Conservation (phyloP, 2,888 invertebrate genomes). For the Sinohyriopsis cumingii region DNA sequence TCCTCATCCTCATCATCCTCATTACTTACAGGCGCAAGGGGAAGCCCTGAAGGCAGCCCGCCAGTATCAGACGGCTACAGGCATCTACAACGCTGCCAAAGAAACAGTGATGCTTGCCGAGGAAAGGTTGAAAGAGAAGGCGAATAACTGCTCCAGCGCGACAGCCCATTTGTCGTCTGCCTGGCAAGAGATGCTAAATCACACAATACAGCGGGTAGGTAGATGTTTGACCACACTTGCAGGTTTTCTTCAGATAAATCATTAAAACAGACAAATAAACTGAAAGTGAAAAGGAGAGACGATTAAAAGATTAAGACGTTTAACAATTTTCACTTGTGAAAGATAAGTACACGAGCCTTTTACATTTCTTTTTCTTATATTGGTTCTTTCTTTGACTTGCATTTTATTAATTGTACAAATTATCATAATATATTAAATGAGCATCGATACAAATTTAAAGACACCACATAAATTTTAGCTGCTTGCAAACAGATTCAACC, state of each 20-base stretch:
- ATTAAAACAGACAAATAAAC: too few relatives aligned
- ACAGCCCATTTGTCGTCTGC: constrained; percentile 92
- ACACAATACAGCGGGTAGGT: constrained; percentile 90
- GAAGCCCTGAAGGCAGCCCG: constrained; percentile 94
- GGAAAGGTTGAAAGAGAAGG: constrained; percentile 79
- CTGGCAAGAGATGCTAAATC: constrained; percentile 98
- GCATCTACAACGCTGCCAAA: constrained; percentile 92
- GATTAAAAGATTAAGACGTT: background rate
- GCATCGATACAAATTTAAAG: too few relatives aligned
- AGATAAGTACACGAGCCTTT: background rate
- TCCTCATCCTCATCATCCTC: background rate
- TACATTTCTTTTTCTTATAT: background rate
- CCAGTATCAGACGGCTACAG: constrained; percentile 90
- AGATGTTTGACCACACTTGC: too few relatives aligned
- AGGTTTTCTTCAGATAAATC: too few relatives aligned
- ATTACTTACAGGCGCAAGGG: constrained; percentile 78
- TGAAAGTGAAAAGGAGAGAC: background rate
- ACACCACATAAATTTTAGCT: too few relatives aligned
- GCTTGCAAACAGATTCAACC: too few relatives aligned
- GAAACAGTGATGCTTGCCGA: constrained; percentile 94
- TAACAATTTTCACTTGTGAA: background rate
- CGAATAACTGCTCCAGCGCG: constrained; percentile 70
- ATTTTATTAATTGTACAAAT: too few relatives aligned
- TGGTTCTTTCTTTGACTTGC: background rate
- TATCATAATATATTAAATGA: too few relatives aligned